phyloP scores from a whole-genome alignment of 2,888 invertebrate genomes.

The Notodonta ziczac region DNA sequence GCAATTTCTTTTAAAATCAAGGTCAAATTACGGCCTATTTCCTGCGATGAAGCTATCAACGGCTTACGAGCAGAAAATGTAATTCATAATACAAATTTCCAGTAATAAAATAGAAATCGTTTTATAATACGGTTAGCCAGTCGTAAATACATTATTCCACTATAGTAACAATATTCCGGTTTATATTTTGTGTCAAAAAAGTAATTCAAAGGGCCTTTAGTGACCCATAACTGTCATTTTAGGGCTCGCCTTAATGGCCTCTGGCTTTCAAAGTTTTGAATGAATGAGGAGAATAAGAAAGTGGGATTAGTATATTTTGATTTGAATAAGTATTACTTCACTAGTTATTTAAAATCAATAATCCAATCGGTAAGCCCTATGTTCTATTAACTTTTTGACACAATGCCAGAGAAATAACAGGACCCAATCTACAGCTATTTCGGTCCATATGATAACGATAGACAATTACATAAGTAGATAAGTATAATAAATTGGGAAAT shows the following conservation, averaged over 20 bases:
- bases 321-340: no score
- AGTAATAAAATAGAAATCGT: conserved; percentile 45
- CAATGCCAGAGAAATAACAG: no score
- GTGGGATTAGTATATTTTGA: neutral
- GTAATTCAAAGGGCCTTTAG: conserved; percentile 27
- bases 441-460: no score
- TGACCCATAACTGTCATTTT: conserved; percentile 21
- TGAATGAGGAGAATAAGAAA: neutral
- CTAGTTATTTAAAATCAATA: no score
- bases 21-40: conserved; percentile 18
- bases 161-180: conserved; percentile 37
- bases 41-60: conserved; percentile 20
- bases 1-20: conserved; percentile 12
- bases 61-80: conserved; percentile 40
- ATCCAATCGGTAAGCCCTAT: no score
- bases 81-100: conserved; percentile 28
- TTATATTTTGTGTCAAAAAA: conserved; percentile 35
- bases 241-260: conserved; percentile 19
- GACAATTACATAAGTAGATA: no score
- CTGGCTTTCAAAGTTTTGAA: conserved; percentile 15
- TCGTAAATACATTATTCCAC: conserved; percentile 47
- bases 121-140: conserved; percentile 47
- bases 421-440: no score
- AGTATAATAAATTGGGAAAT: no score
- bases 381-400: no score